These are phyloP conservation scores for Zaprionus africanus DNA, from an alignment of 1,140 invertebrate genomes.

Conservation along the genomic window DNA sequence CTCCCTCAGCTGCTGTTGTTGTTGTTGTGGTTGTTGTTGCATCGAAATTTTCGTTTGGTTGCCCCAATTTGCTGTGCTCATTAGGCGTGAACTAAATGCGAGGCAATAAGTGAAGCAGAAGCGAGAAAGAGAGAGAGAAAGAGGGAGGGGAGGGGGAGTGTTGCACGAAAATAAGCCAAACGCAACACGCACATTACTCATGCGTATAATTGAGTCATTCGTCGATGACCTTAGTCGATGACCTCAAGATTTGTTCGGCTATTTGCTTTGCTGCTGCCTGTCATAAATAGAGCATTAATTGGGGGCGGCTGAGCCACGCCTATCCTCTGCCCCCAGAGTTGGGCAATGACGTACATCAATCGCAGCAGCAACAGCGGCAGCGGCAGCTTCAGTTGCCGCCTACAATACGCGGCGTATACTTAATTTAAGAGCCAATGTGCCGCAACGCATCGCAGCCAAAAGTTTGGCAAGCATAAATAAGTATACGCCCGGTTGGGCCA, in stretches of 20 bases:
- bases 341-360: constrained; percentile 36
- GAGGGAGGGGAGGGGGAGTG: not conserved
- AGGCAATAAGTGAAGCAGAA: constrained; percentile 29
- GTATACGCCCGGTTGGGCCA: constrained; percentile 33
- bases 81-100: constrained; percentile 61
- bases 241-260: constrained; percentile 50
- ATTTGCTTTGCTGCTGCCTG: not conserved
- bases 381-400: not conserved
- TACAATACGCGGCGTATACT: constrained; percentile 35
- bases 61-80: constrained; percentile 65
- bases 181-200: constrained; percentile 58
- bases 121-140: not conserved
- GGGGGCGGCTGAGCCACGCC: constrained; percentile 18
- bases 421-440: constrained; percentile 54
- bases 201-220: constrained; percentile 73
- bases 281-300: constrained; percentile 71
- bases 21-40: constrained; percentile 4
- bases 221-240: constrained; percentile 16
- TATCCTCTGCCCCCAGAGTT: not conserved
- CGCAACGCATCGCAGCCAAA: constrained; percentile 42
- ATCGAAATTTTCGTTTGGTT: constrained; percentile 36
- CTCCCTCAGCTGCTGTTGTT: not conserved
- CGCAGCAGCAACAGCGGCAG: not conserved
- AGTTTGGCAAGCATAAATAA: constrained; percentile 51
- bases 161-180: constrained; percentile 4